These are phyloP conservation scores for Mellilla xanthometata DNA, from an alignment of 2,888 invertebrate species.

Conservation along the genomic window DNA sequence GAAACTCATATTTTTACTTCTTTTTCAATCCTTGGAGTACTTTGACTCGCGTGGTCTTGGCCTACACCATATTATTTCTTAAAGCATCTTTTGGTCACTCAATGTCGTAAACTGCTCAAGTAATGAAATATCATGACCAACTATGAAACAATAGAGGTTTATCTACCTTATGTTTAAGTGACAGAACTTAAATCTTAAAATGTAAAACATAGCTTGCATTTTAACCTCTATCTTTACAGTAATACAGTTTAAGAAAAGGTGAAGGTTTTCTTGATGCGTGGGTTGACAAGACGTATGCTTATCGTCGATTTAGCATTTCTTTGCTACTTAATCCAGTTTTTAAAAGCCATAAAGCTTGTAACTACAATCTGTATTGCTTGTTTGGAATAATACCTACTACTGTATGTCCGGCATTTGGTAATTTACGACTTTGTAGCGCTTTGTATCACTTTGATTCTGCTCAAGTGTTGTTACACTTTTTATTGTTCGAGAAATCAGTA, in stretches of 20 bases:
- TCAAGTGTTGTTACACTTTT: slow-evolving; percentile 7
- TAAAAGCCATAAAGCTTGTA: slow-evolving; percentile 73
- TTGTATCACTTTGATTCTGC: slow-evolving; percentile 14
- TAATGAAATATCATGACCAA: slow-evolving; percentile 23
- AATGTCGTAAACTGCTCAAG: slow-evolving; percentile 12
- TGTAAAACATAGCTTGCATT: slow-evolving; percentile 27
- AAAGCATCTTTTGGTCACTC: slow-evolving; percentile 8
- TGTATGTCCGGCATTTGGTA: slow-evolving; percentile 24
- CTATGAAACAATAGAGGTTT: slow-evolving; percentile 29
- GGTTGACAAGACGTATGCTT: slow-evolving; percentile 76
- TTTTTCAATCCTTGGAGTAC: slow-evolving; percentile 22
- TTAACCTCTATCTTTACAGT: slow-evolving; percentile 35
- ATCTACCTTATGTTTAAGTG: slow-evolving; percentile 26
- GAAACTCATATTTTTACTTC: slow-evolving; percentile 30
- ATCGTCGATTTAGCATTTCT: slow-evolving; percentile 77
- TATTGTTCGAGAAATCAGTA: slow-evolving; percentile 2
- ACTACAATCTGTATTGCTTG: slow-evolving; percentile 65
- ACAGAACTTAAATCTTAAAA: slow-evolving; percentile 17
- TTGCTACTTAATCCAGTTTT: slow-evolving; percentile 78
- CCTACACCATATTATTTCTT: neutral
- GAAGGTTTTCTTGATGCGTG: slow-evolving; percentile 46
- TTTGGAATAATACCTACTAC: slow-evolving; percentile 50
- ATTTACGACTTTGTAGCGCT: slow-evolving; percentile 19
- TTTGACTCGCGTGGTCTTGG: slow-evolving; percentile 10
- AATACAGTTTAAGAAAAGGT: slow-evolving; percentile 38